Conservation (phyloP, 2,113 vertebrate genomes). For the Pyrgilauda ruficollis region DNA sequence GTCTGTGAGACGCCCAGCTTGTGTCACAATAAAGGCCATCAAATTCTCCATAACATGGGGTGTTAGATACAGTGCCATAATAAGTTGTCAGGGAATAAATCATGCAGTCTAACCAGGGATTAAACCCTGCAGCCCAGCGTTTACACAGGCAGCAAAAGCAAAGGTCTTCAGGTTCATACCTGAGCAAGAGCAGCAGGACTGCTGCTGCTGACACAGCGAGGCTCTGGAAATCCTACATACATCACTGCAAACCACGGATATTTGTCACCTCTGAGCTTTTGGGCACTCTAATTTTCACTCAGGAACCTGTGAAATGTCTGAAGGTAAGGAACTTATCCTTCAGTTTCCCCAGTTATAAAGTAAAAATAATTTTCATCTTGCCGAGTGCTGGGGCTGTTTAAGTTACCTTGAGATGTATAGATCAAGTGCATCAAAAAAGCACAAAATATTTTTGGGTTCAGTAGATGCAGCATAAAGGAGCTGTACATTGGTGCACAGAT, state of each 20-base stretch:
- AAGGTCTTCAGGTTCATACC: not conserved
- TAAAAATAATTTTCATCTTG: not conserved
- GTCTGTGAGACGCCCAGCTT: not conserved
- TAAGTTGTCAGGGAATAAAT: not conserved
- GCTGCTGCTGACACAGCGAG: not conserved
- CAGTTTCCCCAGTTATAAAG: not conserved
- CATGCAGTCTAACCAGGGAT: not conserved
- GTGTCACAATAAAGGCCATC: not conserved
- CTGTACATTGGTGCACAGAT: not conserved
- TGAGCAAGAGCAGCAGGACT: not conserved
- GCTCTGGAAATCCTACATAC: not conserved
- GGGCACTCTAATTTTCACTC: not conserved
- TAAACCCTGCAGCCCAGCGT: not conserved
- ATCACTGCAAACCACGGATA: not conserved
- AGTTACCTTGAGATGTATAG: not conserved
- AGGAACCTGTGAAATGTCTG: not conserved
- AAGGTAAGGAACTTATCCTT: not conserved
- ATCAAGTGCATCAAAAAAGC: not conserved
- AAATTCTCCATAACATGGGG: not conserved
- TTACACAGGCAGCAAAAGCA: not conserved
- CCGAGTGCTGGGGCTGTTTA: not conserved
- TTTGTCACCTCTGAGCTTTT: not conserved
- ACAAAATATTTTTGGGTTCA: not conserved
- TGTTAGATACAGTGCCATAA: not conserved
- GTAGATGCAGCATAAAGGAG: not conserved